A percentile compares a stretch with the other conserved stretches of the same genome.
Conservation (phyloP, 2,113 vertebrate genomes). For the Gasterosteus aculeatus region DNA sequence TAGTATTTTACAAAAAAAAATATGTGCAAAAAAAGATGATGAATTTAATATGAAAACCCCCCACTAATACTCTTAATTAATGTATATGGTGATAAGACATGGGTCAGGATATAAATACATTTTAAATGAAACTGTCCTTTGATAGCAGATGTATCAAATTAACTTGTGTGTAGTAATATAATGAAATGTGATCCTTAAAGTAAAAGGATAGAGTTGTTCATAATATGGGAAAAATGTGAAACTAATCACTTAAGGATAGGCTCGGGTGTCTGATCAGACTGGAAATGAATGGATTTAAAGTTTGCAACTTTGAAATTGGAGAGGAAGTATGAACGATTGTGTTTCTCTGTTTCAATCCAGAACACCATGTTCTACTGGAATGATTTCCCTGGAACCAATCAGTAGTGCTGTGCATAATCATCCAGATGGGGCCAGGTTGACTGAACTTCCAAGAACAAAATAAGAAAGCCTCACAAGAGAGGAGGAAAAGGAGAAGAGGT, state of each 20-base stretch:
- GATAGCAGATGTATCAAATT: slow-evolving; percentile 65
- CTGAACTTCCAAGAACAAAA: slow-evolving; percentile 60
- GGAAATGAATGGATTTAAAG: slow-evolving; percentile 43
- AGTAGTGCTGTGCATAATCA: slow-evolving; percentile 57
- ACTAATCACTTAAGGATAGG: slow-evolving; percentile 45
- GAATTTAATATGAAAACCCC: slow-evolving; percentile 6
- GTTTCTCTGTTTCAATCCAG: slow-evolving; percentile 55
- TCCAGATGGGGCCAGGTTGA: slow-evolving; percentile 53
- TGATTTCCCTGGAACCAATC: slow-evolving; percentile 64
- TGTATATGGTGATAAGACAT: slow-evolving; percentile 51
- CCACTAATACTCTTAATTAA: slow-evolving; percentile 8
- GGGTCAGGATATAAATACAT: slow-evolving; percentile 40
- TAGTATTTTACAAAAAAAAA: background rate
- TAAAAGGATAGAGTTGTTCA: slow-evolving; percentile 46
- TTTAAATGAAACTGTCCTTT: slow-evolving; percentile 64
- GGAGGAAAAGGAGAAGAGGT: slow-evolving; percentile 13
- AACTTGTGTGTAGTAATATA: slow-evolving; percentile 53
- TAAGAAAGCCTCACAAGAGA: slow-evolving; percentile 18
- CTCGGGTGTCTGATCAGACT: slow-evolving; percentile 35
- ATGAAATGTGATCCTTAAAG: slow-evolving; percentile 56
- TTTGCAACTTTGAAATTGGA: slow-evolving; percentile 53
- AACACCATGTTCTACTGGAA: slow-evolving; percentile 63
- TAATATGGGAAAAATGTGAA: slow-evolving; percentile 40
- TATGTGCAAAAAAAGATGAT: background rate
- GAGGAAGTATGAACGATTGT: slow-evolving; percentile 45